Percentiles rank a stretch among this genome's conserved stretches.
Evolutionary conservation across 2,797 vertebrate genomes (phyloP).

Genomic region (Tiaroga cobitis): DNA sequence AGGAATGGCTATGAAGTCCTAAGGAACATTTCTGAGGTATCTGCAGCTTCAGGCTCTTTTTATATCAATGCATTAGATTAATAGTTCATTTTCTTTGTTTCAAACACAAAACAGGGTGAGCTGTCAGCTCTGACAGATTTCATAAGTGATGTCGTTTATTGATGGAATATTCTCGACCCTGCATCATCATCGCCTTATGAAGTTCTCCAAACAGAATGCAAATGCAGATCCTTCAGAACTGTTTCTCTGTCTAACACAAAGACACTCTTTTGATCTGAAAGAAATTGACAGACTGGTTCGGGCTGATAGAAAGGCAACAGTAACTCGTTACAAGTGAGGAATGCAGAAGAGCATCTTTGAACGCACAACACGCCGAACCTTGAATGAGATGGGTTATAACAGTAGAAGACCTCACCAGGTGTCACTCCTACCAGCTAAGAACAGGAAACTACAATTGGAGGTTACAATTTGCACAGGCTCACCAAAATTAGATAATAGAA

Average conservation of each 20-base stretch:
- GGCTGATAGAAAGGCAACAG: neutral
- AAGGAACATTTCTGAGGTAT: conserved; percentile 36
- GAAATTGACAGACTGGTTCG: conserved; percentile 45
- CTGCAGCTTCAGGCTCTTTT: conserved; percentile 18
- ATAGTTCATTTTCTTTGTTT: conserved; percentile 31
- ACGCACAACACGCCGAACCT: too few relatives aligned
- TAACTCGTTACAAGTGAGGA: neutral
- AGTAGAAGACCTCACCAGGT: too few relatives aligned
- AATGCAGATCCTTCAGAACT: conserved; percentile 2
- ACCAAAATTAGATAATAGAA: too few relatives aligned
- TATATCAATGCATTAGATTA: conserved; percentile 16
- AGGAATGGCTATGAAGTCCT: neutral
- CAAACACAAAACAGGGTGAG: neutral
- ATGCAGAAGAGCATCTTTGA: too few relatives aligned
- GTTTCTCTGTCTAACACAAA: neutral
- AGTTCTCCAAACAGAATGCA: neutral
- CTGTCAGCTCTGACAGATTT: conserved; percentile 30
- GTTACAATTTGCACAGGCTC: too few relatives aligned
- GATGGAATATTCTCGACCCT: conserved; percentile 20
- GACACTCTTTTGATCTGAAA: neutral
- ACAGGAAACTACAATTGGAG: too few relatives aligned
- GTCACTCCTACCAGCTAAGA: too few relatives aligned
- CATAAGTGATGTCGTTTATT: conserved; percentile 5
- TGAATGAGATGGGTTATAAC: too few relatives aligned
- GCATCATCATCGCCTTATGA: neutral